Evolutionary conservation across 2,888 invertebrate species (phyloP).

Genomic region (Zaprionus obscuricornis): DNA sequence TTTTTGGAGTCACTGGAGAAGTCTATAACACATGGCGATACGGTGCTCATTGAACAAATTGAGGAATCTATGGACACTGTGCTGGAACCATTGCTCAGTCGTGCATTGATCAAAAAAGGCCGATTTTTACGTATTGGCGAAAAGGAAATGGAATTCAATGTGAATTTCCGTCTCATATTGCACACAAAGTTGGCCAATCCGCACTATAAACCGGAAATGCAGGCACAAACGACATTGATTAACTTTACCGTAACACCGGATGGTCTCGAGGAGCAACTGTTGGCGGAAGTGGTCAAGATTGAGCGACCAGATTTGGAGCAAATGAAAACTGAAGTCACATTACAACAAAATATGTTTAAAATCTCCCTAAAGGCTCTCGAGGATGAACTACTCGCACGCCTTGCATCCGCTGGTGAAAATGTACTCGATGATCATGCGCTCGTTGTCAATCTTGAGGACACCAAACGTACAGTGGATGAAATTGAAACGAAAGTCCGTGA

Average conservation of each 20-base stretch:
- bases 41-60: conserved; percentile 94
- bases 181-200: conserved; percentile 98
- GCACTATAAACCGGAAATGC: conserved; percentile 98
- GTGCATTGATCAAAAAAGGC: conserved; percentile 95
- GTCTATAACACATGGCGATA: conserved; percentile 89
- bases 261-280: conserved; percentile 96
- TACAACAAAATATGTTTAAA: conserved; percentile 97
- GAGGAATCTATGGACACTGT: conserved; percentile 96
- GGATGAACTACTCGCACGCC: conserved; percentile 93
- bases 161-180: conserved; percentile 91
- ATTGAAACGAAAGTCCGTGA: conserved; percentile 94
- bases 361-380: conserved; percentile 95
- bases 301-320: conserved; percentile 96
- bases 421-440: conserved; percentile 95
- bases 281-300: conserved; percentile 96
- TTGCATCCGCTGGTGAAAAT: conserved; percentile 96
- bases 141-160: conserved; percentile 95
- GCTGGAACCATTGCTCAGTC: conserved; percentile 93
- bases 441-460: conserved; percentile 96
- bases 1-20: conserved; percentile 93
- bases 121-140: conserved; percentile 93
- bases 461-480: conserved; percentile 96
- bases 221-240: conserved; percentile 97
- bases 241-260: conserved; percentile 98
- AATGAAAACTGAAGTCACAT: conserved; percentile 92